Percentiles rank a stretch among this genome's conserved stretches.
Conservation (phyloP, 2,797 vertebrate species). For the Philypnodon macrostomus region DNA sequence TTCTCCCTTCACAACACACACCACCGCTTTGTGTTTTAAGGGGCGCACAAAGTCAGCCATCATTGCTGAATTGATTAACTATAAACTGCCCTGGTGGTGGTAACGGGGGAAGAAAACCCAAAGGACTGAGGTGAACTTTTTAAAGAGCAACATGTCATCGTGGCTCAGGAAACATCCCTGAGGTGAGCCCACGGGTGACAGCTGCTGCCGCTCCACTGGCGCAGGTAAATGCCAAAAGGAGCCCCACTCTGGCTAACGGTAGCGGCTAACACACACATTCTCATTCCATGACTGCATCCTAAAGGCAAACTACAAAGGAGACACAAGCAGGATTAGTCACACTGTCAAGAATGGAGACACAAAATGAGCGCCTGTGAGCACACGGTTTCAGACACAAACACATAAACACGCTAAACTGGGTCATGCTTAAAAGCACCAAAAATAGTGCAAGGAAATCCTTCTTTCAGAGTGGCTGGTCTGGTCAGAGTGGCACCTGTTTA, state of each 20-base stretch:
- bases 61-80: conserved; percentile 17
- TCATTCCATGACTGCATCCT: conserved; percentile 8
- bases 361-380: neutral
- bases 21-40: conserved; percentile 8
- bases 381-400: neutral
- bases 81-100: conserved; percentile 15
- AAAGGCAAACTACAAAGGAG: conserved; percentile 17
- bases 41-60: neutral
- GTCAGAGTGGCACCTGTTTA: no score
- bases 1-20: neutral
- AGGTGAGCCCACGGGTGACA: conserved; percentile 71
- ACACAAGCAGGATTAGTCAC: conserved; percentile 13
- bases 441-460: neutral
- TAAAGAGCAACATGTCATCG: conserved; percentile 76
- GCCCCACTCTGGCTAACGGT: conserved; percentile 50
- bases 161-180: conserved; percentile 73
- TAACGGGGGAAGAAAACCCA: conserved; percentile 34
- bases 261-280: conserved; percentile 10
- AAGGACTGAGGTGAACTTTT: conserved; percentile 70
- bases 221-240: conserved; percentile 77
- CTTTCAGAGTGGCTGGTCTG: neutral
- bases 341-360: conserved; percentile 16
- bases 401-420: neutral
- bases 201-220: conserved; percentile 65
- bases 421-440: conserved; percentile 1